Evolutionary conservation across 2,113 vertebrate genomes (phyloP).

Genomic region (Gulo gulo): DNA sequence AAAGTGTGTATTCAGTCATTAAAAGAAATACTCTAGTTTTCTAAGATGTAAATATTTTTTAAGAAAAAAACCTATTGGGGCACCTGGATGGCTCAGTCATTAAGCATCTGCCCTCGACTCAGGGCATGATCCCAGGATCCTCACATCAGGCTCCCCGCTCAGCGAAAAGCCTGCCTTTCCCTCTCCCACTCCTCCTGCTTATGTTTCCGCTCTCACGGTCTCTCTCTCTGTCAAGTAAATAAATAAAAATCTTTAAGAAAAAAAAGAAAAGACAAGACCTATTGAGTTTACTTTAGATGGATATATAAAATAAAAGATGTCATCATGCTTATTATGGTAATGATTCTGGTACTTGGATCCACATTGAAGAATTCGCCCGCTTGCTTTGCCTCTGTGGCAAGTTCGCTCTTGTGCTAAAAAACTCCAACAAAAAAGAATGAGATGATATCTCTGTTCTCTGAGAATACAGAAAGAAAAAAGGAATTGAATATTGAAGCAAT

Average conservation of each 20-base stretch:
- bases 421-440: not conserved
- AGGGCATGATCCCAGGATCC: too few relatives aligned
- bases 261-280: too few relatives aligned
- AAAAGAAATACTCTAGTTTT: not conserved
- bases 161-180: too few relatives aligned
- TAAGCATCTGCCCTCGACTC: too few relatives aligned
- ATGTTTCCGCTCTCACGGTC: too few relatives aligned
- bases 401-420: not conserved
- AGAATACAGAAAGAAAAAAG: not conserved
- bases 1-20: not conserved
- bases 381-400: not conserved
- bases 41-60: not conserved
- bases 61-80: not conserved
- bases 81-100: too few relatives aligned
- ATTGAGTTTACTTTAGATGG: not conserved
- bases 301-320: not conserved
- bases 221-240: too few relatives aligned
- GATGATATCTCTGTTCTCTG: not conserved
- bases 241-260: too few relatives aligned
- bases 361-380: rapidly evolving
- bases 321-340: not conserved
- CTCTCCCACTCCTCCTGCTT: too few relatives aligned
- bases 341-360: not conserved
- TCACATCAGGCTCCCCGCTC: too few relatives aligned
- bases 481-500: not conserved